Evolutionary conservation across 2,797 vertebrate genomes (phyloP), one percentile per base, ranked within the genome.

Genomic region (Macroramphosus scolopax): DNA sequence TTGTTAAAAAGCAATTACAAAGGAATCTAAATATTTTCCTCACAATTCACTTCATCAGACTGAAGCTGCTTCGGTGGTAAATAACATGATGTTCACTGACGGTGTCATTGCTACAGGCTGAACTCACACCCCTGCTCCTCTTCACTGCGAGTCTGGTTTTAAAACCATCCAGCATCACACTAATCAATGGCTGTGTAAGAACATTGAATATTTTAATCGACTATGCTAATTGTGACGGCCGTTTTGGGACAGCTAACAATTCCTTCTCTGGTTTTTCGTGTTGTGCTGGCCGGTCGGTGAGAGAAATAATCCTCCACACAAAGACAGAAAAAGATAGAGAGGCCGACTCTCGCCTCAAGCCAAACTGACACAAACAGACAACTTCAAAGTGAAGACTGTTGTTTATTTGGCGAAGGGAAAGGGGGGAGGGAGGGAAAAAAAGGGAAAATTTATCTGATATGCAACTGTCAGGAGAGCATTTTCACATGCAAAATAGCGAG

Each of bases 331-430:
- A 46, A 58, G 64, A 58, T 81, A 82, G 80, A 81, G 82, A 76
- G 83, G 83, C 85, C 82, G 77, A 71, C 81, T 75, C 78, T 78
- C 32, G 86, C 86, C 86, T 82, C 57, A 58, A 89, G 87, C 82
- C 82, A 85, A 85, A 86, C 83, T 86, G 85, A 87, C 83, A 87
- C 79, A 86, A 87, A 88, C 82, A 88, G 84, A 89, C 83, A 87
- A 86, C 88, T 89, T 88, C 84, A 88, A 87, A 88, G 85, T 87
- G 85, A 89, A 83, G 83, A 85, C 80, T 84, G 84, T 85, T 87
- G 85, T 89, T 88, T 87, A 87, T 86, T 88, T 82, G 82, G 84
- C 64, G 66, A 82, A 73, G 76, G 72, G 68, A 67, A 57, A 39
- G 52, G 34, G 62, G 48, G 39, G 57, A 32, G 37, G 45, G 54